Conservation (phyloP, 2,888 invertebrate genomes). For the Drosophila algonquin region DNA sequence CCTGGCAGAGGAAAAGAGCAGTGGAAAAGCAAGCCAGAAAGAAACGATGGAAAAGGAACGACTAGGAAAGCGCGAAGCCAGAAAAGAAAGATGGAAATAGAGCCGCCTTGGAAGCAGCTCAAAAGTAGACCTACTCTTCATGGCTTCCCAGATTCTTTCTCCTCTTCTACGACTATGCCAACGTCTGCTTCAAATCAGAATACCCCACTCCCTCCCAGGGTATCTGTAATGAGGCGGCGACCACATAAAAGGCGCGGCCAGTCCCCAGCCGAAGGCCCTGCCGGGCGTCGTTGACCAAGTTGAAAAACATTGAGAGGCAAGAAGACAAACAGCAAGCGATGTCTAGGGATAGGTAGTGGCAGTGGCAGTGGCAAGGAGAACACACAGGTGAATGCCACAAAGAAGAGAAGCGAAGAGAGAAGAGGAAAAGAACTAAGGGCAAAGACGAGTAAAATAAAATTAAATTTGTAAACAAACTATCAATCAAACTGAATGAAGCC, state of each 20-base stretch:
- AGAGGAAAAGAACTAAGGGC: conserved; percentile 7
- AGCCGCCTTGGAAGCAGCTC: no score
- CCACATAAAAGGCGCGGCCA: conserved; percentile 52
- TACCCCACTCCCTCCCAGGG: not conserved
- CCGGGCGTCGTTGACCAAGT: conserved; percentile 27
- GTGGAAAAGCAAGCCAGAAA: no score
- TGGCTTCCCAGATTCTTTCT: not conserved
- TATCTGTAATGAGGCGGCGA: conserved; percentile 8
- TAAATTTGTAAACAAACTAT: conserved; percentile 77
- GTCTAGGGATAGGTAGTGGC: conserved; percentile 10
- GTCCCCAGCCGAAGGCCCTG: not conserved
- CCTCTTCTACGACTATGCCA: not conserved
- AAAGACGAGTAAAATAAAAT: conserved; percentile 57
- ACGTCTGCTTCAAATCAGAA: not conserved
- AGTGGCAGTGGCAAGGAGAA: conserved; percentile 3
- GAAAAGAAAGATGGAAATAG: no score
- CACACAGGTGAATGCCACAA: conserved; percentile 43
- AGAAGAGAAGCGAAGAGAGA: conserved; percentile 16
- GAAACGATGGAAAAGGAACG: no score
- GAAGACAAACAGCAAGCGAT: conserved; percentile 18
- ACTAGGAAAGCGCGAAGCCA: no score
- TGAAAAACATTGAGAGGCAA: conserved; percentile 30
- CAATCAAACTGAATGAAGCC: conserved; percentile 64
- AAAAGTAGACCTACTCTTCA: not conserved
- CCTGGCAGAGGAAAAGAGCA: not conserved